phyloP scores from a whole-genome alignment of 2,888 invertebrate genomes.

The Caenorhabditis japonica region DNA sequence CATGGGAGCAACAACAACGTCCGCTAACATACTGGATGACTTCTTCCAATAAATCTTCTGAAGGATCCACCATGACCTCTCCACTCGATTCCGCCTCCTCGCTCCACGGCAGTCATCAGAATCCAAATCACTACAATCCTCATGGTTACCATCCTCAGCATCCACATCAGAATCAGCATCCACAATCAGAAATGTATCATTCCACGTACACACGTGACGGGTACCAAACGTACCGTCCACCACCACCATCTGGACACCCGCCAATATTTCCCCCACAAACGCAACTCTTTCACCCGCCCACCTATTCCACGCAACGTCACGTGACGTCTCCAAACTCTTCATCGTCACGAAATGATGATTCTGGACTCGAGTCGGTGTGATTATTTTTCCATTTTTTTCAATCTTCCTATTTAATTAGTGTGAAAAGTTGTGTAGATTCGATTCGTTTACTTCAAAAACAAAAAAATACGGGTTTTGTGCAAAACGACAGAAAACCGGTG shows the following conservation, averaged over 20 bases:
- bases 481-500: slow-evolving; percentile 19
- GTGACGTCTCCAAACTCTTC: slow-evolving; percentile 47
- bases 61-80: slow-evolving; percentile 61
- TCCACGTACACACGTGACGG: slow-evolving; percentile 52
- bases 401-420: not conserved
- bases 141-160: slow-evolving; percentile 15
- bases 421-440: slow-evolving; percentile 26
- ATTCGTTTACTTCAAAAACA: slow-evolving; percentile 43
- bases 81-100: slow-evolving; percentile 63
- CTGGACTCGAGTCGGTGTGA: slow-evolving; percentile 65
- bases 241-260: slow-evolving; percentile 42
- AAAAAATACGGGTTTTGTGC: slow-evolving; percentile 25
- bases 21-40: slow-evolving; percentile 64
- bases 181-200: slow-evolving; percentile 38
- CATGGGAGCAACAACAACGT: slow-evolving; percentile 60
- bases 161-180: slow-evolving; percentile 6
- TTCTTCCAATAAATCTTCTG: slow-evolving; percentile 48
- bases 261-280: slow-evolving; percentile 58
- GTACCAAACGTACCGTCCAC: slow-evolving; percentile 57
- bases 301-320: slow-evolving; percentile 40
- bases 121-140: slow-evolving; percentile 1
- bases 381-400: no score
- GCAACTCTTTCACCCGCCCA: slow-evolving; percentile 57
- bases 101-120: slow-evolving; percentile 31
- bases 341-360: slow-evolving; percentile 61